Evolutionary conservation across 2,888 invertebrate genomes (phyloP), one percentile per base, ranked within the genome.

Genomic region (Papilio gigon): DNA sequence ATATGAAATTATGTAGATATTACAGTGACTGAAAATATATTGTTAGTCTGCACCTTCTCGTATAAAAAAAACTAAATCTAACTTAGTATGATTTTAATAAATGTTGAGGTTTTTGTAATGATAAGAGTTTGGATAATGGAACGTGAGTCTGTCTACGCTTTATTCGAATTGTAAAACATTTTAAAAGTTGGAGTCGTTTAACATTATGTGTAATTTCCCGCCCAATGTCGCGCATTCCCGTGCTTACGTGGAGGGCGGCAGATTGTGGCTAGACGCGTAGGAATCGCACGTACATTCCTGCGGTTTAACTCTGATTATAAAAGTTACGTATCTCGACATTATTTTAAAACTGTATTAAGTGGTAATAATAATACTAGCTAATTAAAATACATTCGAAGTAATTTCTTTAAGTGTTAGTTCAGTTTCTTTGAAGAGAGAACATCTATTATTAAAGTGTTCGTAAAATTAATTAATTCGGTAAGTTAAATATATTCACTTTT

Each of bases 201-300:
- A 9, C 25, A 25, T 25, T 11, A 17, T 2, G 17, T 33, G 12
- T 33, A 62, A 47, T 47, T 47, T 47, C 33, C 30, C 62, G 62
- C 62, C 33, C 62, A 47, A 30, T 33, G 35, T 22, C 22, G 62
- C 47, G 62, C 62, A 47, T 14, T 47, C 47, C 20, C 33, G n/a
- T 44, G 44, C 42, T 27, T 42, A 17, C 42, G 44, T 44, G 9
- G 17, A 14, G 27, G 27, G 44, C 27, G 42, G 22, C 33, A 62
- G 62, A 62, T 62, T 44, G 62, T 30, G 33, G 14, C 33, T 22
- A 33, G 47, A 8, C 62, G 47, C 47, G 33, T 14, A 20, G 20
- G 17, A 30, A 8, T 6, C 62, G 62, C 62, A 33, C 62, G 62
- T 47, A 20, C 20, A 33, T 5, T 9, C 14, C 33, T 12, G 33